Conservation (phyloP, 2,888 invertebrate species). For the Ecliptopera silaceata region DNA sequence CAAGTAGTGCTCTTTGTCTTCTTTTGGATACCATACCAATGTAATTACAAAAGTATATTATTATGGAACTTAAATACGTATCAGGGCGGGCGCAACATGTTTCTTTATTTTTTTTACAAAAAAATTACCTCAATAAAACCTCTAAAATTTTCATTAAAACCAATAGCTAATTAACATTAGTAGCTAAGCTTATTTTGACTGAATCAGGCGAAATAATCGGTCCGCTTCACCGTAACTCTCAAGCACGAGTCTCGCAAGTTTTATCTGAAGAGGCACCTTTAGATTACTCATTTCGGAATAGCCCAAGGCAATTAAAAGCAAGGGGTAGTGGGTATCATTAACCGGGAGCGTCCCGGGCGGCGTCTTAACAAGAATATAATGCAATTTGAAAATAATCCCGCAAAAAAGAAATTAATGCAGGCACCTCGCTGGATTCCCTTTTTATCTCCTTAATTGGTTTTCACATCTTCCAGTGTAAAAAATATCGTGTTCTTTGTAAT, state of each 20-base stretch:
- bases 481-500: constrained; percentile 83
- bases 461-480: constrained; percentile 83
- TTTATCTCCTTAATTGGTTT: constrained; percentile 84
- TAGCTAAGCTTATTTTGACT: constrained; percentile 32
- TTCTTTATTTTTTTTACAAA: too few species aligned
- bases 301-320: constrained; percentile 81
- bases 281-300: constrained; percentile 82
- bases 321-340: constrained; percentile 81
- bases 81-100: too few species aligned
- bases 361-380: constrained; percentile 83
- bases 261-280: constrained; percentile 75
- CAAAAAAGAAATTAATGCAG: constrained; percentile 83
- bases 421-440: constrained; percentile 81
- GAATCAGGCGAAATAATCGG: constrained; percentile 31
- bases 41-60: too few species aligned
- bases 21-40: too few species aligned
- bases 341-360: constrained; percentile 65
- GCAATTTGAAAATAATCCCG: constrained; percentile 83
- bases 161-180: constrained; percentile 30
- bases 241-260: constrained; percentile 63
- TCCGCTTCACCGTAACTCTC: constrained; percentile 35
- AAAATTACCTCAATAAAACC: neutral
- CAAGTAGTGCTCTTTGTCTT: too few species aligned
- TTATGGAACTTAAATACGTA: too few species aligned
- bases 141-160: neutral